Evolutionary conservation across 2,113 vertebrate species (phyloP).

Genomic region (Siniperca chuatsi): DNA sequence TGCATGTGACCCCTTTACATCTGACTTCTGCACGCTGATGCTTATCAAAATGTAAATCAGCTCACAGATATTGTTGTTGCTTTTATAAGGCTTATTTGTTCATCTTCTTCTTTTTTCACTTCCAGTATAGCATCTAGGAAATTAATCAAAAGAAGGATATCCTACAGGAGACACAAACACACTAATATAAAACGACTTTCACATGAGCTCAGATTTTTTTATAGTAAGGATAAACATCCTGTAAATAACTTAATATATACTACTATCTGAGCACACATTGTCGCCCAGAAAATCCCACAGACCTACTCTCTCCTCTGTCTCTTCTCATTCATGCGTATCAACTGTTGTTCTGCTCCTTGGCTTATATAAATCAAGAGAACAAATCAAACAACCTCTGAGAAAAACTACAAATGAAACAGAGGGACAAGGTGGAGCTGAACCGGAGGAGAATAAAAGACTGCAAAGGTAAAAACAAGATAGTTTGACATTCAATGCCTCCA

Average conservation of each 20-base stretch:
- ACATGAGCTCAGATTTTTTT: conserved; percentile 21
- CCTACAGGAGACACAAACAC: conserved; percentile 22
- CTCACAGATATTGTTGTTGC: conserved; percentile 37
- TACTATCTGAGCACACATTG: conserved; percentile 13
- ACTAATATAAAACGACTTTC: conserved; percentile 37
- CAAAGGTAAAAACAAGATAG: conserved; percentile 20
- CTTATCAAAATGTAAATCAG: conserved; percentile 76
- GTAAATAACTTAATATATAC: conserved; percentile 53
- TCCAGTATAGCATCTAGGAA: conserved; percentile 2
- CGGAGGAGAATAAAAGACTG: conserved; percentile 12
- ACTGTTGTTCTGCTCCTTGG: conserved; percentile 56
- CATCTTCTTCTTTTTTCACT: background rate
- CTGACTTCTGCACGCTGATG: conserved; percentile 28
- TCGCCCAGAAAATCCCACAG: conserved; percentile 23
- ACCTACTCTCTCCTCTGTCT: conserved; percentile 21
- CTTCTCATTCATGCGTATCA: conserved; percentile 36
- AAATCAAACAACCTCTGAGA: conserved; percentile 55
- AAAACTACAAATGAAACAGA: conserved; percentile 54
- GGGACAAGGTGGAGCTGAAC: conserved; percentile 13
- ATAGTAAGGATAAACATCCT: conserved; percentile 45
- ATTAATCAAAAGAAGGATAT: conserved; percentile 29
- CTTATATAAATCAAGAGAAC: conserved; percentile 57
- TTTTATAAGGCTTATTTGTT: conserved; percentile 50
- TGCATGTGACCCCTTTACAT: conserved; percentile 57
- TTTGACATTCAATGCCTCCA: background rate